Percentiles rank a stretch among this genome's conserved stretches.
Evolutionary conservation across 2,113 vertebrate genomes (phyloP).

Genomic region (Vanacampus margaritifer): DNA sequence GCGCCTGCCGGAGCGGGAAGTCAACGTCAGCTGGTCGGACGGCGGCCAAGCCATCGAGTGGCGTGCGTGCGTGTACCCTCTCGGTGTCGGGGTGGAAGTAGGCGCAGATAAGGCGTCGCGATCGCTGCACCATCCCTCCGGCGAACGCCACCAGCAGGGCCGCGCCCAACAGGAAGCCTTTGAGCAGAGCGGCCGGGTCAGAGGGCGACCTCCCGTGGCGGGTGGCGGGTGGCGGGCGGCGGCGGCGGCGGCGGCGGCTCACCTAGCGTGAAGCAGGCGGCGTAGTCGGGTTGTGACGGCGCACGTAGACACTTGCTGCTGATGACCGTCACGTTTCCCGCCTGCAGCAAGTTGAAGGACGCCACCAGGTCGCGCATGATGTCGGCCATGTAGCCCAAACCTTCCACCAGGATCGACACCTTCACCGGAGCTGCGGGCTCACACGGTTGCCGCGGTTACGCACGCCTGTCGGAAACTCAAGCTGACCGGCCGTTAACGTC

Average conservation of each 20-base stretch:
- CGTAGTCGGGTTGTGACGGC: constrained; percentile 70
- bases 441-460: constrained; percentile 1
- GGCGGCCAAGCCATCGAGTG: neutral
- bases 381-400: constrained; percentile 76
- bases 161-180: constrained; percentile 79
- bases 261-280: constrained; percentile 47
- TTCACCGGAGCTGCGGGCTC: constrained; percentile 67
- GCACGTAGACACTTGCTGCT: constrained; percentile 75
- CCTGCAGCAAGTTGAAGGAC: constrained; percentile 77
- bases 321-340: constrained; percentile 78
- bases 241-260: neutral
- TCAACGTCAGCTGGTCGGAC: no score
- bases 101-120: constrained; percentile 75
- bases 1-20: constrained; percentile 62
- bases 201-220: no score
- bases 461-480: no score
- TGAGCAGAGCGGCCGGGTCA: neutral
- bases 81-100: constrained; percentile 77
- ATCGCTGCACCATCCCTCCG: constrained; percentile 70
- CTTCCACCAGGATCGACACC: constrained; percentile 69
- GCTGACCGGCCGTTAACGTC: no score
- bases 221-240: no score
- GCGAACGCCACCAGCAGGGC: constrained; percentile 71
- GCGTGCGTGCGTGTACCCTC: constrained; percentile 59
- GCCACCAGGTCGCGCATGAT: constrained; percentile 81